Evolutionary conservation across 1,140 invertebrate genomes (phyloP), one percentile per base, ranked within the genome.

Genomic region (Cydia pomonella): DNA sequence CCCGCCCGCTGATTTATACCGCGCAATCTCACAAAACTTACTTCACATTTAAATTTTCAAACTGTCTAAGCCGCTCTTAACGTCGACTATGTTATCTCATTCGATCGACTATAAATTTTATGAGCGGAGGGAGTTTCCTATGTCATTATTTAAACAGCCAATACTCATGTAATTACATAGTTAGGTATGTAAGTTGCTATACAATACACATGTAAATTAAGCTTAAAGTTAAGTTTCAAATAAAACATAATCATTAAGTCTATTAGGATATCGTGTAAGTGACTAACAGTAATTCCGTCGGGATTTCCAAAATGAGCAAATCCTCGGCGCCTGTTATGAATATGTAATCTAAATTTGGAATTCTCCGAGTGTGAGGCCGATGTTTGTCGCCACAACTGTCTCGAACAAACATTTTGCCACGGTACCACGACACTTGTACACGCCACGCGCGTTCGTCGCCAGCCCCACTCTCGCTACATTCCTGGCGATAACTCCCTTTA

Each of bases 41-140:
- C 91, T 93, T 92, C 91, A 93, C 91, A 92, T 93, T 93, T 93
- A 93, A 93, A 93, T 93, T 93, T 93, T 80, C 90, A 85, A 93
- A 93, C 91, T 92, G 91, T 93, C 91, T 93, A 93, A 93, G 89
- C 90, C 89, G 85, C 81, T 88, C 87, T 90, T 92, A 93, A 90
- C 85, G 87, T 91, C 88, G 85, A 89, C 90, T 86, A 92, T 92
- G 92, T 93, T 92, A 93, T 93, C 91, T 92, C 88, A 88, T 92
- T 91, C 91, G 89, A 92, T 93, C 91, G 89, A 87, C 91, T 90
- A 93, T 93, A 93, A 91, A 93, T 93, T 93, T 91, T 93, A 92
- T 92, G 87, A 93, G 87, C 84, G 87, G 85, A 86, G 92, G 91
- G 90, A 89, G 86, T 87, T 79, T 85, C 29, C 29, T 69, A 69